These are phyloP conservation scores for Microhierax caerulescens DNA, from an alignment of 2,797 vertebrate species.

Conservation along the genomic window DNA sequence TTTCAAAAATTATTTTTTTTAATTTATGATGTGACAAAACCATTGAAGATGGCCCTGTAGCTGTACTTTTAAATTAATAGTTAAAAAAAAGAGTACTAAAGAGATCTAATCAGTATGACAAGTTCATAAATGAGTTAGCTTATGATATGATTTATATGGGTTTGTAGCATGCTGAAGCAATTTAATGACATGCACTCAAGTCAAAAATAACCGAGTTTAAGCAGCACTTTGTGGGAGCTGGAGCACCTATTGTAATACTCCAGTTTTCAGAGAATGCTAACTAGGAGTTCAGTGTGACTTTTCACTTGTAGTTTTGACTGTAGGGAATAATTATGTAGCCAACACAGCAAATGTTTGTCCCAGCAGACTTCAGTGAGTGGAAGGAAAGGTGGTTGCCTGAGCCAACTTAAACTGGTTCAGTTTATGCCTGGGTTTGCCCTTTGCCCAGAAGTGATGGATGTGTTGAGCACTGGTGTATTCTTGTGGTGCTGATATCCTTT, in stretches of 20 bases:
- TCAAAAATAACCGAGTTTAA: not conserved
- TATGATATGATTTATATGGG: not conserved
- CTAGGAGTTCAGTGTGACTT: not conserved
- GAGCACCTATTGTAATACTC: not conserved
- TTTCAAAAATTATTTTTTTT: not conserved
- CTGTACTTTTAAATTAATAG: not conserved
- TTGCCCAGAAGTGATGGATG: not conserved
- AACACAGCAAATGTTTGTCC: not conserved
- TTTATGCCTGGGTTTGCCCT: not conserved
- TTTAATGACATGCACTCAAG: not conserved
- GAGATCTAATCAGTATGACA: not conserved
- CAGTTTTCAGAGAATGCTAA: not conserved
- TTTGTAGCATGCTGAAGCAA: not conserved
- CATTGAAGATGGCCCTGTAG: not conserved
- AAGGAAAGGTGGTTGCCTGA: not conserved
- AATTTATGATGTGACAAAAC: not conserved
- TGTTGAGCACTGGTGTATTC: not conserved
- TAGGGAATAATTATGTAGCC: not conserved
- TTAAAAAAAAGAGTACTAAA: slow-evolving; percentile 28
- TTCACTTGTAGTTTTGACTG: not conserved
- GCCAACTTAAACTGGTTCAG: not conserved
- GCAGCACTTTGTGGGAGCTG: not conserved
- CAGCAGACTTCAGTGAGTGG: not conserved
- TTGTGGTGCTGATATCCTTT: not conserved
- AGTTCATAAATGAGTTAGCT: not conserved